Evolutionary conservation across 2,113 vertebrate genomes (phyloP), one percentile per base, ranked within the genome.

Genomic region (Calonectris borealis): DNA sequence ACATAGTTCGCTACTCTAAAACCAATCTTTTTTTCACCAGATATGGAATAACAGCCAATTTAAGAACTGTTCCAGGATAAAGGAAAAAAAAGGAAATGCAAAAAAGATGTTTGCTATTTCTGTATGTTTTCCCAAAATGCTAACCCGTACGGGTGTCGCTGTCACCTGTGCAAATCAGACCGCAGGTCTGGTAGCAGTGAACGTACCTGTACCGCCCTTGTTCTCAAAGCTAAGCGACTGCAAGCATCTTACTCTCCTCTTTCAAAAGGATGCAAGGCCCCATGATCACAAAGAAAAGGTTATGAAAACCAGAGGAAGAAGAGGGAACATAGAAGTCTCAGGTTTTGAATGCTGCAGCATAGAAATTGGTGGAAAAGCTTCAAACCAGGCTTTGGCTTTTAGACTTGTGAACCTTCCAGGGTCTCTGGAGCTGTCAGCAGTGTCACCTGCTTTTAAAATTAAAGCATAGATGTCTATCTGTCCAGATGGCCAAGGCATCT

Each of bases 401-500:
- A 90, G 57, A 69, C 31, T 32, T 38, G 40, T 16, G 44, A 95
- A 86, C 49, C 68, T 96, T 76, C 24, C 81, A 71, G 78, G 73
- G 93, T 87, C 87, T 90, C 84, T 29, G 44, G 80, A 89, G 73
- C 83, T 13, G 7, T n/a, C 84, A 94, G 61, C 61, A 79, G 77
- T 7, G 1, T 94, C 90, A 93, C 71, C 79, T 96, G 65, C 81
- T 87, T 84, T 79, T 89, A 55, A 82, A 94, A 82, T 20, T 40
- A 73, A 79, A 76, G 84, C 66, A 57, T 13, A 21, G 42, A 69
- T 61, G 87, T 93, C 96, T 97, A 48, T 83, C 92, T 94, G 94
- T 94, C 90, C 96, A 95, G 94, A 94, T 94, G 94, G 94, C 73
- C 75, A 90, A 91, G 75, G 82, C 91, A 95, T 94, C 86, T 94